A percentile compares a stretch with the other conserved stretches of the same genome.
phyloP scores from a whole-genome alignment of 2,888 invertebrate genomes.

The Eurytoma californica region DNA sequence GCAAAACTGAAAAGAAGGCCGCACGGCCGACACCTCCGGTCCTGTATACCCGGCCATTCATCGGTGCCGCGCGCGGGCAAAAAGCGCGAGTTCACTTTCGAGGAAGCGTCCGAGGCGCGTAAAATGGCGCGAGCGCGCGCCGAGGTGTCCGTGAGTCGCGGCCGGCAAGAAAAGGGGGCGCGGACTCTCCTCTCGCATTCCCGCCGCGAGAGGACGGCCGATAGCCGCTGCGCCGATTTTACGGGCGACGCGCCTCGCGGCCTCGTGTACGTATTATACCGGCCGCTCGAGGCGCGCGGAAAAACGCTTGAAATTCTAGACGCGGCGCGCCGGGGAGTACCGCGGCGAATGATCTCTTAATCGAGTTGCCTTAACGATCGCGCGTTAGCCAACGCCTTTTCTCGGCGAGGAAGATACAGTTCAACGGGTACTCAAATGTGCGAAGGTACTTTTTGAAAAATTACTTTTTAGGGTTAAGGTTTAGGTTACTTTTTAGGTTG shows the following conservation, averaged over 20 bases:
- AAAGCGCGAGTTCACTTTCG: slow-evolving; percentile 38
- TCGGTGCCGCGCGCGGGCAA: neutral
- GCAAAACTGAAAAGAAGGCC: no score
- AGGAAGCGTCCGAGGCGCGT: slow-evolving; percentile 9
- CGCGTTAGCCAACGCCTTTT: neutral
- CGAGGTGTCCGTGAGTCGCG: slow-evolving; percentile 20
- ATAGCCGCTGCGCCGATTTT: neutral
- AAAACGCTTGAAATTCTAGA: no score
- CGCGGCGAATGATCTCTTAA: no score
- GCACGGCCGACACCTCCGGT: no score
- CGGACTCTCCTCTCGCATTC: neutral
- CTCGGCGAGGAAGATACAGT: neutral
- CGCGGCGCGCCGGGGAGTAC: no score
- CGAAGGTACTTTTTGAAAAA: neutral
- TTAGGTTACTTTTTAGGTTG: no score
- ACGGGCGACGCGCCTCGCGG: no score
- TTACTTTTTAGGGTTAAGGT: no score
- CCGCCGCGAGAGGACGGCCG: slow-evolving; percentile 18
- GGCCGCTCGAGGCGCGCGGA: no score
- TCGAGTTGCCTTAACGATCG: no score
- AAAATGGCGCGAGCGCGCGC: slow-evolving; percentile 15
- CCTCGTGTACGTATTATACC: no score
- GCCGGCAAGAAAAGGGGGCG: slow-evolving; percentile 13
- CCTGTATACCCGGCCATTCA: no score
- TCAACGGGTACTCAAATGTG: neutral